Percentiles rank a stretch among this genome's conserved stretches.
These are phyloP conservation scores for Orthonevra nobilis DNA, from an alignment of 2,888 invertebrate genomes.

Conservation along the genomic window DNA sequence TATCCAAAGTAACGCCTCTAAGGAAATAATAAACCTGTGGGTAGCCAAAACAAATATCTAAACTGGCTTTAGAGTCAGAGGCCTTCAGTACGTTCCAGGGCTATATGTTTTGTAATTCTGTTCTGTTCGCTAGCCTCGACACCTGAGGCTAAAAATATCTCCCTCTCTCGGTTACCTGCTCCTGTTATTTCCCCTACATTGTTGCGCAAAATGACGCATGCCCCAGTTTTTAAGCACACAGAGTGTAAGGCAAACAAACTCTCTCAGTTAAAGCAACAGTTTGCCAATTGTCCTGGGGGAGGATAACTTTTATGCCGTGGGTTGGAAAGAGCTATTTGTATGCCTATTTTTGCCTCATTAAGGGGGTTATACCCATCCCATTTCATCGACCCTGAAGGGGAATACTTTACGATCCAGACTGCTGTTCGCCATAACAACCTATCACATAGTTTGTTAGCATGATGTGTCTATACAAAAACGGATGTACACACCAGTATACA, in stretches of 20 bases:
- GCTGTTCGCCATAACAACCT: slow-evolving; percentile 55
- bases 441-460: slow-evolving; percentile 36
- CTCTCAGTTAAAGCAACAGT: slow-evolving; percentile 57
- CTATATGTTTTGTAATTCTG: slow-evolving; percentile 35
- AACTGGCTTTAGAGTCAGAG: no score
- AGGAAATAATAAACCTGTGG: not conserved
- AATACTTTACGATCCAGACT: slow-evolving; percentile 44
- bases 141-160: slow-evolving; percentile 54
- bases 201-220: slow-evolving; percentile 38
- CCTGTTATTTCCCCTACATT: not conserved
- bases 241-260: not conserved
- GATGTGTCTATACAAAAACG: not conserved
- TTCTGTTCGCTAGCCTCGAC: slow-evolving; percentile 36
- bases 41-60: no score
- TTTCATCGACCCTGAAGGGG: not conserved
- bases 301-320: slow-evolving; percentile 7
- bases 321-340: slow-evolving; percentile 20
- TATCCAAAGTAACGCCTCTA: no score
- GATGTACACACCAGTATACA: not conserved
- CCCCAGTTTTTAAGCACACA: slow-evolving; percentile 9
- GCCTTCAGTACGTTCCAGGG: slow-evolving; percentile 45
- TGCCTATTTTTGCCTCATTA: slow-evolving; percentile 52
- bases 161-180: not conserved
- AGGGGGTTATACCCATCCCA: not conserved
- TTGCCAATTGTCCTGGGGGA: slow-evolving; percentile 54